Evolutionary conservation across 2,888 invertebrate species (phyloP).

Genomic region (Dinocampus coccinellae): DNA sequence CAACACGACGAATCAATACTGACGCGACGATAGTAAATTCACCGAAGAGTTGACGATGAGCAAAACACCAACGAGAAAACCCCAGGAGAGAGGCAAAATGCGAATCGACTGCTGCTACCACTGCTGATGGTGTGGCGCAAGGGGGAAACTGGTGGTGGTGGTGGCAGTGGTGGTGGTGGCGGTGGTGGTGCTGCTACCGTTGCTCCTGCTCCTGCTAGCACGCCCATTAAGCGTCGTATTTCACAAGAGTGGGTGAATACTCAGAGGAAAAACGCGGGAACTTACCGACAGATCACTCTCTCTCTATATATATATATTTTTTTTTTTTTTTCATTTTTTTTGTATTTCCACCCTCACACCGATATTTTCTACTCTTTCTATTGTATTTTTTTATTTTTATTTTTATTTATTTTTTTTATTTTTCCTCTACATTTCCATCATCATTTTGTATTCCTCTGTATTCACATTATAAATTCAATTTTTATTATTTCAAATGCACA

Average conservation of each 20-base stretch:
- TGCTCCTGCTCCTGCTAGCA: conserved; percentile 39
- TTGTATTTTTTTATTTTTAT: background rate
- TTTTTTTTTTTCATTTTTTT: background rate
- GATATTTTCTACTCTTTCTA: background rate
- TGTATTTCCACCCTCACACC: background rate
- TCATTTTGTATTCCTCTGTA: too few relatives aligned
- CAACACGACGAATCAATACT: conserved; percentile 1
- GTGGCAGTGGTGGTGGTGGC: too few relatives aligned
- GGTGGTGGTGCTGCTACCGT: background rate
- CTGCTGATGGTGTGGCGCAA: too few relatives aligned
- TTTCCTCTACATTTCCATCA: too few relatives aligned
- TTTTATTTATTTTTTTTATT: background rate
- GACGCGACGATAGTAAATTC: conserved; percentile 18
- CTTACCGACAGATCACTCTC: conserved; percentile 20
- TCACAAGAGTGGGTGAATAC: conserved; percentile 42
- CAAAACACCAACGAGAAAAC: conserved; percentile 1
- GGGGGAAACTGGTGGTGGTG: too few relatives aligned
- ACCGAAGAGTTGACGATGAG: conserved; percentile 22
- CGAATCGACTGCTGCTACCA: conserved; percentile 47
- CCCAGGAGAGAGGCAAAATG: conserved; percentile 38
- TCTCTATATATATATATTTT: conserved; percentile 4
- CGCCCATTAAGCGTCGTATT: conserved; percentile 57
- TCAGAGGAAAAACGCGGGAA: conserved; percentile 21
- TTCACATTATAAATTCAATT: too few relatives aligned
- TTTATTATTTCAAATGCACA: too few relatives aligned